Base-by-base conservation (phyloP, 2,888 invertebrate genomes). In the Plusia festucae region DNA sequence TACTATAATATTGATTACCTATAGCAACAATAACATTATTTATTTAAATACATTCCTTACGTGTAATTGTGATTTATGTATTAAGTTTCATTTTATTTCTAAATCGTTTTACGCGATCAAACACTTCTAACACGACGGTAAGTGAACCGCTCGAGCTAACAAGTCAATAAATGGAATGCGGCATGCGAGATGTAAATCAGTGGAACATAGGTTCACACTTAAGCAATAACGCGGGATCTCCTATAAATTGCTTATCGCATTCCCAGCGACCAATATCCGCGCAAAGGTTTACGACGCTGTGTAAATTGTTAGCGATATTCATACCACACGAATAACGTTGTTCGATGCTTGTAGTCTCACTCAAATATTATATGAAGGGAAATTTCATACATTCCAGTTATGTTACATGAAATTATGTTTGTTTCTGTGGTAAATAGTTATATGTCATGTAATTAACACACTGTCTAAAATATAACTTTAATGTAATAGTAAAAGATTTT, bases 171-270 rank as follows among this genome's bases (percentile, higher is more conserved):
- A 65, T 30, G 34, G 53, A 13, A 30, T 53, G 20, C 61, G 65
- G 60, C 60, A 66, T 60, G 27, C 16, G 66, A 52, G 27, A 64
- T 73, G 60, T 70, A 70, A 72, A 69, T 66, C 66, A 56, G 60
- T 55, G 13, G 60, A 68, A 66, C 65, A 77, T 66, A 60, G 46
- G 66, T 65, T 64, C 58, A 65, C 68, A 67, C 61, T 70, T 60
- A 67, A 53, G 68, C 70, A 78, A 65, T 73, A 76, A 70, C 59
- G 60, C 57, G 53, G 57, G 65, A 68, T 73, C 61, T 63, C 63
- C 67, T 65, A 77, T 82, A 79, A 68, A 71, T 70, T 44, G 73
- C 67, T 73, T 73, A 82, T 81, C 78, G 69, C 55, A 52, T 60
- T 64, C 44, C 16, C 60, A 56, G 65, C 69, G 62, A 62, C 75